Conservation (phyloP, 2,797 vertebrate species). For the Leptoclinus maculatus region DNA sequence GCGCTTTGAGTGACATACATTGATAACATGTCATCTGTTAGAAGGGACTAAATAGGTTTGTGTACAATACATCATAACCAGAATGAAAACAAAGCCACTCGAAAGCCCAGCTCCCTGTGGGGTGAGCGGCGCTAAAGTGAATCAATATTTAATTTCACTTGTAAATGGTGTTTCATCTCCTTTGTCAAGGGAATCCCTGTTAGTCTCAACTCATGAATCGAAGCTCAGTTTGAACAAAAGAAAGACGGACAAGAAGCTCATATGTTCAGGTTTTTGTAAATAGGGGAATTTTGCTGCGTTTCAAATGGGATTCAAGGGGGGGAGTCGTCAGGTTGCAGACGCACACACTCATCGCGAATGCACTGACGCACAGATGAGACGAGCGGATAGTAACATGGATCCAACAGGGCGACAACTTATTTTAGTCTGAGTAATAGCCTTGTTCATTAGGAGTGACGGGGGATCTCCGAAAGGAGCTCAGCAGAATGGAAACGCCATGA, state of each 20-base stretch:
- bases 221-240: conserved; percentile 17
- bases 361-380: conserved; percentile 19
- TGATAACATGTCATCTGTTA: conserved; percentile 36
- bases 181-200: conserved; percentile 6
- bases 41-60: conserved; percentile 12
- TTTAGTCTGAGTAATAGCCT: conserved; percentile 70
- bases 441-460: conserved; percentile 55
- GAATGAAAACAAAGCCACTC: conserved; percentile 33
- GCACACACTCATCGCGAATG: neutral
- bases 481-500: conserved; percentile 24
- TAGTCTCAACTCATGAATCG: conserved; percentile 10
- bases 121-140: neutral
- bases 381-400: conserved; percentile 32
- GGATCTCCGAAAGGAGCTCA: conserved; percentile 35
- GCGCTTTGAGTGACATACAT: conserved; percentile 30
- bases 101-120: neutral
- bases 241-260: neutral
- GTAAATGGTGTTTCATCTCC: conserved; percentile 22
- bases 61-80: conserved; percentile 38
- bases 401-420: conserved; percentile 48
- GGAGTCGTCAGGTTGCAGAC: neutral
- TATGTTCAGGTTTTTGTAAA: neutral
- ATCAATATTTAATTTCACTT: conserved; percentile 52
- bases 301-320: neutral
- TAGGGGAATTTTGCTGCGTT: conserved; percentile 1